Evolutionary conservation across 2,888 invertebrate species (phyloP), one percentile per base, ranked within the genome.

Genomic region (Leptopilina myrica): DNA sequence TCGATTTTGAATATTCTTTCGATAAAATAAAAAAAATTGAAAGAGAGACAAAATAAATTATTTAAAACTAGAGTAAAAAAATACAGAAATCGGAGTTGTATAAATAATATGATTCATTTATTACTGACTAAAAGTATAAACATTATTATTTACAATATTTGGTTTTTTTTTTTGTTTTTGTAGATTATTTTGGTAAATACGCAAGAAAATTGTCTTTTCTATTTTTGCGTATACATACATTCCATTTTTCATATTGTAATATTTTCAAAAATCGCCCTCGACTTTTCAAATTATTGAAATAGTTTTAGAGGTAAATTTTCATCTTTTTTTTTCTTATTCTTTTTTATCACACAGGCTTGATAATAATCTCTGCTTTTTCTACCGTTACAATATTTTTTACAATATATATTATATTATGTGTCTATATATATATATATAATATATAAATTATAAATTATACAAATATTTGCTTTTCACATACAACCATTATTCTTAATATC

Each of bases 81-180:
- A 14, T 11, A 15, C n/a, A n/a, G 12, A 33, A 56, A 6, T 67
- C 6, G 43, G 2, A 14, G 2, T 67, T 69, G 11, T 73, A 73
- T 33, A 73, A 73, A 73, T 73, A 73, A 73, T 69, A 69, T 73
- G 73, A 73, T 73, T 73, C 26, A 49, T 73, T 73, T 73, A 73
- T 56, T 73, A 73, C 33, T 26, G 33, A 56, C 56, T 53, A 66
- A 66, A 15, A n/a, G 66, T 66, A 66, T 73, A 56, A 73, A 73
- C 56, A 73, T 56, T 73, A 73, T 2, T 56, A 73, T 73, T 26
- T 73, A 73, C 73, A 73, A 73, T 73, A 73, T 73, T 73, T 73
- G 73, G 73, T 73, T 53, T 53, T 49, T 49, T 49, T 49, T 49
- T 49, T 49, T 5, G 5, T 46, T 46, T 49, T 12, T 67, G 11